Evolutionary conservation across 2,797 vertebrate genomes (phyloP), one percentile per base, ranked within the genome.

Genomic region (Allenopithecus nigroviridis): DNA sequence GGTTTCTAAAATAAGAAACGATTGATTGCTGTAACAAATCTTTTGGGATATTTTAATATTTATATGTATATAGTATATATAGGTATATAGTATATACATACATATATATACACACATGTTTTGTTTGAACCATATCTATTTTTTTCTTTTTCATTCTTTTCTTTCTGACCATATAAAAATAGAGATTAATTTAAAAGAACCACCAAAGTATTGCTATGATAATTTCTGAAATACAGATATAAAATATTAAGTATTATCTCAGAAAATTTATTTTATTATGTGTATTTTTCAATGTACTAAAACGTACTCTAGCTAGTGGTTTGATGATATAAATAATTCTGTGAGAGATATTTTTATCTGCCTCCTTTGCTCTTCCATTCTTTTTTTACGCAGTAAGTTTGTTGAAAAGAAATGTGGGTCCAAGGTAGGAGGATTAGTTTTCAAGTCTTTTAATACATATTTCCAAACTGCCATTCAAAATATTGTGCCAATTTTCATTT

Each of bases 401-500:
- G 16, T 84, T 95, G 24, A 68, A 72, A 95, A 84, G 36, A 70
- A 59, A 61, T 84, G 17, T 22, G 33, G 76, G 81, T 59, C 8
- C 46, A 76, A 61, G 68, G 33, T 72, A 11, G 53, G 33, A 89
- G 22, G 41, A 91, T 95, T 81, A 81, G 88, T 96, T 96, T 93
- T 89, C 53, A 95, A 39, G 53, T 14, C 17, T 84, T 94, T 74
- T 88, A 64, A 81, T 94, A 64, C 33, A 57, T 78, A 89, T 84
- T 94, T 97, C 26, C 72, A 95, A 97, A 76, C 75, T 94, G 48
- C 72, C 91, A 85, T 88, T 95, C 74, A 95, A 91, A 97, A 96
- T 96, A 93, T 95, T 87, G 19, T 95, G 78, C 80, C 55, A 89
- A 19, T 72, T 97, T 91, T 43, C 6, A 50, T 10, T 64, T 93